phyloP scores from a whole-genome alignment of 2,113 vertebrate species.

The Syngnathus floridae region DNA sequence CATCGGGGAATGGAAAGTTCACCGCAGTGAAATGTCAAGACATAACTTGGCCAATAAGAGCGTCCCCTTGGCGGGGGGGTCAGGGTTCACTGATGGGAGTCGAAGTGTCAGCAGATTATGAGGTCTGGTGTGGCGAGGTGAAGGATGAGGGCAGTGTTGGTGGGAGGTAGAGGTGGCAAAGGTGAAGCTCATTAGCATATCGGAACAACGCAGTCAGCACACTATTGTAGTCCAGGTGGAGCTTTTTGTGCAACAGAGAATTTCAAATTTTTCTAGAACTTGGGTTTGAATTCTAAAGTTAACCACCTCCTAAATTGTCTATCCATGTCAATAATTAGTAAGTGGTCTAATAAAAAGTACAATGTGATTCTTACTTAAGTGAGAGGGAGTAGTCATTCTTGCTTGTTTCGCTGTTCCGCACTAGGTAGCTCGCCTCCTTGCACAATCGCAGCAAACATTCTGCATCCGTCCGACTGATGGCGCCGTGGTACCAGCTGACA shows the following conservation, averaged over 20 bases:
- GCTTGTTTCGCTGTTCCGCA: slow-evolving; percentile 97
- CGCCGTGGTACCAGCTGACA: slow-evolving; percentile 94
- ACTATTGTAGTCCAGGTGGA: slow-evolving; percentile 7
- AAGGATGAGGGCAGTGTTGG: slow-evolving; percentile 22
- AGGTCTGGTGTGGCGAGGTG: slow-evolving; percentile 10
- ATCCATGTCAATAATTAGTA: not conserved
- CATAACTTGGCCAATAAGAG: slow-evolving; percentile 42
- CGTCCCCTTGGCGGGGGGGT: slow-evolving; percentile 10
- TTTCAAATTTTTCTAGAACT: not conserved
- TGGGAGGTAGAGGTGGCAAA: slow-evolving; percentile 35
- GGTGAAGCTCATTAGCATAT: slow-evolving; percentile 44
- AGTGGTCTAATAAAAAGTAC: not conserved
- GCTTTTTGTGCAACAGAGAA: not conserved
- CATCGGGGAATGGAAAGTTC: not conserved
- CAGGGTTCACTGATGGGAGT: slow-evolving; percentile 37
- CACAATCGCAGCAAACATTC: slow-evolving; percentile 91
- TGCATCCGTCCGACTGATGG: slow-evolving; percentile 91
- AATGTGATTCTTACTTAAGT: slow-evolving; percentile 83
- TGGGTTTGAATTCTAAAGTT: not conserved
- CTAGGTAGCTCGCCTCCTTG: slow-evolving; percentile 97
- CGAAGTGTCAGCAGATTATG: slow-evolving; percentile 41
- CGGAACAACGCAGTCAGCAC: slow-evolving; percentile 42
- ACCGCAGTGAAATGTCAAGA: slow-evolving; percentile 37
- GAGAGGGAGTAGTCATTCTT: slow-evolving; percentile 98
- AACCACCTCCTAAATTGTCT: not conserved